Base-by-base conservation (phyloP, 2,888 invertebrate species). In the Belgica antarctica region DNA sequence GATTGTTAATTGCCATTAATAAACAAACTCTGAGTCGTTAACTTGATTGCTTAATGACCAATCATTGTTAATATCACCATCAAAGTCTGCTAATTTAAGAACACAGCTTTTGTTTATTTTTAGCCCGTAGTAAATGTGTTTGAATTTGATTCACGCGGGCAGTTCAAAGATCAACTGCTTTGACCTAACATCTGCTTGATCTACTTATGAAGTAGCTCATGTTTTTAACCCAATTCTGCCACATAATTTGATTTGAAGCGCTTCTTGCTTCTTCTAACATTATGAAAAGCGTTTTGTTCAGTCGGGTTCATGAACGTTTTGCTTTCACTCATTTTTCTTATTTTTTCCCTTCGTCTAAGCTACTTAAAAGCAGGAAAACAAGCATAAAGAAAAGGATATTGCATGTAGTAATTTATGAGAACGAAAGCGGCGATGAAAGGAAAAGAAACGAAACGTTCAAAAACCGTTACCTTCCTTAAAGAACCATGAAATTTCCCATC, bases 211-310 rank as follows among this genome's bases (percentile, higher is more conserved):
- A n/a, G n/a, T n/a, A n/a, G n/a, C n/a, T n/a, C n/a, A n/a, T n/a
- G n/a, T n/a, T 52, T 31, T 68, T 68, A 68, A 68, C 68, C 68
- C 15, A 57, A 34, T 68, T 68, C 68, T 57, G 68, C 52, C 68
- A 57, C 10, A 3, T 52, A 52, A 52, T 52, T 52, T 17, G 5
- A 52, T 17, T 52, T 52, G 52, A 19, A 8, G 19, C 52, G 52
- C 15, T 7, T 52, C 8, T 52, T 52, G 12, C 34, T 31, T 31
- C 7, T 31, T 31, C n/a, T n/a, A n/a, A n/a, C 41, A 41, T 41
- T 12, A 41, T 41, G 41, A 41, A 2, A 2, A 41, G 41, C 15
- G 12, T 34, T 34, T 12, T n/a, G 41, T n/a, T n/a, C n/a, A n/a
- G n/a, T n/a, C n/a, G n/a, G n/a, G n/a, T 15, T 41, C 41, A 41